Evolutionary conservation across 2,113 vertebrate genomes (phyloP).

Genomic region (Oophaga pumilio): DNA sequence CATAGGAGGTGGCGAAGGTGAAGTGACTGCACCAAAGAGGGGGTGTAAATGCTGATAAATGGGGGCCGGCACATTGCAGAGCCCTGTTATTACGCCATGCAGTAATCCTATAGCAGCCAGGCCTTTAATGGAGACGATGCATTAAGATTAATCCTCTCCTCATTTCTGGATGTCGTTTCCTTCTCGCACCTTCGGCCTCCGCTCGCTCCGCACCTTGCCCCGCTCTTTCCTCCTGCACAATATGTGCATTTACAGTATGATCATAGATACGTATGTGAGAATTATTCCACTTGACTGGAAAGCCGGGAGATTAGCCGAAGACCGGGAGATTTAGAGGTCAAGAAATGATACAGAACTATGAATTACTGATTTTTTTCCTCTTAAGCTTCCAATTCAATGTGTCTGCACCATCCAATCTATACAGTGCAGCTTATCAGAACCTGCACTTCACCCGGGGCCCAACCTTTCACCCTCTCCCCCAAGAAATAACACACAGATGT

Average conservation of each 20-base stretch:
- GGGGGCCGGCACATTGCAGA: no score
- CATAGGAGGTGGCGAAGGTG: no score
- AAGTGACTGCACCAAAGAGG: no score
- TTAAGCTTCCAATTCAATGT: slow-evolving; percentile 38
- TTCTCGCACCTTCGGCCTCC: not conserved
- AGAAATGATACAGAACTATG: slow-evolving; percentile 42
- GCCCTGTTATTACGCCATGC: no score
- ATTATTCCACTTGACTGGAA: slow-evolving; percentile 34
- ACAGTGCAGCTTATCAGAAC: slow-evolving; percentile 26
- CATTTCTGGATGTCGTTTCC: not conserved
- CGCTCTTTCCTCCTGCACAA: not conserved
- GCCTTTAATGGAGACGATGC: no score
- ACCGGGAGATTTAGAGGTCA: slow-evolving; percentile 43
- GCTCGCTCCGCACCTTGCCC: not conserved
- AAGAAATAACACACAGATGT: slow-evolving; percentile 5
- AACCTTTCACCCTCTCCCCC: slow-evolving; percentile 3
- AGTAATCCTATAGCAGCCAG: no score
- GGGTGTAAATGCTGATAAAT: no score
- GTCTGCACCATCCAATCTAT: slow-evolving; percentile 1
- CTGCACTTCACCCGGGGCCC: slow-evolving; percentile 2
- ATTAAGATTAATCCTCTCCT: not conserved
- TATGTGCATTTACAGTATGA: not conserved
- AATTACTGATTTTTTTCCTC: slow-evolving; percentile 32
- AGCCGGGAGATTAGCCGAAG: slow-evolving; percentile 31
- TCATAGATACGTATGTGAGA: slow-evolving; percentile 9